Evolutionary conservation across 1,140 invertebrate species (phyloP).

Genomic region (Pseudomyrmex pallidus): DNA sequence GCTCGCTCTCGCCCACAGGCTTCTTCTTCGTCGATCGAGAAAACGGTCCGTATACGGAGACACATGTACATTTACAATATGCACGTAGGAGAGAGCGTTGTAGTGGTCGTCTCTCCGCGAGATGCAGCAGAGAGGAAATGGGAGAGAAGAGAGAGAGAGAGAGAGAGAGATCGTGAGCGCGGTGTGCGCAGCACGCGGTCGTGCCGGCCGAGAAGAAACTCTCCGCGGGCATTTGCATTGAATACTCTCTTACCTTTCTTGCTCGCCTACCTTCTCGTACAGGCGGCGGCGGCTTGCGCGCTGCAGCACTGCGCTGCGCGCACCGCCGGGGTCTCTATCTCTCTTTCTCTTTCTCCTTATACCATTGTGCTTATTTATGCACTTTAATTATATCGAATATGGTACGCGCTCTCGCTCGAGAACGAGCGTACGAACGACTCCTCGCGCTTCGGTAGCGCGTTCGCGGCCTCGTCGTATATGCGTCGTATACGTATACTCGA

Average conservation of each 20-base stretch:
- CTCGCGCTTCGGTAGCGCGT: slow-evolving; percentile 25
- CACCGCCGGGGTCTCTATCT: not conserved
- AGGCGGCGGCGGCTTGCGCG: slow-evolving; percentile 30
- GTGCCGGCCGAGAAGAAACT: slow-evolving; percentile 57
- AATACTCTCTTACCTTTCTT: slow-evolving; percentile 79
- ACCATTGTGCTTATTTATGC: slow-evolving; percentile 83
- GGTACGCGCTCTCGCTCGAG: slow-evolving; percentile 68
- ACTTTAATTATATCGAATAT: slow-evolving; percentile 84
- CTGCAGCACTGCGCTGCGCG: not conserved
- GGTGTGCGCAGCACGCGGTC: slow-evolving; percentile 57
- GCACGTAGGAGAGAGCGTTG: not conserved
- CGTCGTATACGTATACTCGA: not conserved
- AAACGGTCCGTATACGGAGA: slow-evolving; percentile 68
- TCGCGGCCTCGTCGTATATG: not conserved
- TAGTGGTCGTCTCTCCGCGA: slow-evolving; percentile 23
- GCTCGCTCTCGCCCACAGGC: slow-evolving; percentile 37
- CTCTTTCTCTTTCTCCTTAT: slow-evolving; percentile 67
- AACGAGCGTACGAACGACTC: not conserved
- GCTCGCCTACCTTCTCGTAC: slow-evolving; percentile 61
- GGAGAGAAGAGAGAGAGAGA: not conserved
- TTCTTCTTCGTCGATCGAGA: slow-evolving; percentile 62
- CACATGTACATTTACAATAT: slow-evolving; percentile 21
- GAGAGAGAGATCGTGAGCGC: not conserved
- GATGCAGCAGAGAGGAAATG: not conserved
- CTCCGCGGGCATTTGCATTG: slow-evolving; percentile 79